Percentiles rank a stretch among this genome's conserved stretches.
Conservation (phyloP, 2,113 vertebrate genomes). For the Amphilophus citrinellus region DNA sequence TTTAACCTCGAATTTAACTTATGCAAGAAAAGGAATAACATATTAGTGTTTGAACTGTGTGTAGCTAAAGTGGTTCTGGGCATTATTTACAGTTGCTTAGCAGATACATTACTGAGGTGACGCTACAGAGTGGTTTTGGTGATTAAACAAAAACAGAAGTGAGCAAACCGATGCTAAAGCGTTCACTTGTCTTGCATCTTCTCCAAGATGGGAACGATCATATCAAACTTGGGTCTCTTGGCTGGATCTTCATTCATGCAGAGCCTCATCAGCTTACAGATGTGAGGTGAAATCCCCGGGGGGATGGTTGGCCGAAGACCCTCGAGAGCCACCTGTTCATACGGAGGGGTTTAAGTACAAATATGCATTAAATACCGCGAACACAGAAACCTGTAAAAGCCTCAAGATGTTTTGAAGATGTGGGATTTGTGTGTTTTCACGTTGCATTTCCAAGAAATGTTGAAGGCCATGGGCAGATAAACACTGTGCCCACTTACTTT, state of each 20-base stretch:
- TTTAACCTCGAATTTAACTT: conserved; percentile 64
- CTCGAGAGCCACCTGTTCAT: conserved; percentile 90
- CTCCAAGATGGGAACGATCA: conserved; percentile 98
- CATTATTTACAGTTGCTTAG: conserved; percentile 73
- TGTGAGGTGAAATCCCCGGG: conserved; percentile 95
- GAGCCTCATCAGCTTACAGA: conserved; percentile 98
- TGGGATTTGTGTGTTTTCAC: background rate
- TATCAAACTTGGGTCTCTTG: conserved; percentile 98
- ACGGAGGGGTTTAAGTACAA: background rate
- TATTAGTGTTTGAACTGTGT: conserved; percentile 36
- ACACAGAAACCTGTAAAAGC: too few relatives aligned
- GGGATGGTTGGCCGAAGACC: conserved; percentile 96
- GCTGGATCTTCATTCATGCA: conserved; percentile 99
- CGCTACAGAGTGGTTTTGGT: conserved; percentile 55
- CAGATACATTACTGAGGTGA: conserved; percentile 62
- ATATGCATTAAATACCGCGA: background rate
- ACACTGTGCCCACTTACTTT: conserved; percentile 52
- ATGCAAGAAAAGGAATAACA: conserved; percentile 46
- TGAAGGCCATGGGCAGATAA: background rate
- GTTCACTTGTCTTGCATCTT: conserved; percentile 98
- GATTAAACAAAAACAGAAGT: conserved; percentile 15
- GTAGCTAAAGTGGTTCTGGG: conserved; percentile 60
- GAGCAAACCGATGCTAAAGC: background rate
- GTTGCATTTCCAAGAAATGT: background rate
- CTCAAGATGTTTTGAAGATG: too few relatives aligned